A percentile compares a stretch with the other conserved stretches of the same genome.
Conservation (phyloP, 2,113 vertebrate genomes). For the Gnathonemus echidnorhynchus region DNA sequence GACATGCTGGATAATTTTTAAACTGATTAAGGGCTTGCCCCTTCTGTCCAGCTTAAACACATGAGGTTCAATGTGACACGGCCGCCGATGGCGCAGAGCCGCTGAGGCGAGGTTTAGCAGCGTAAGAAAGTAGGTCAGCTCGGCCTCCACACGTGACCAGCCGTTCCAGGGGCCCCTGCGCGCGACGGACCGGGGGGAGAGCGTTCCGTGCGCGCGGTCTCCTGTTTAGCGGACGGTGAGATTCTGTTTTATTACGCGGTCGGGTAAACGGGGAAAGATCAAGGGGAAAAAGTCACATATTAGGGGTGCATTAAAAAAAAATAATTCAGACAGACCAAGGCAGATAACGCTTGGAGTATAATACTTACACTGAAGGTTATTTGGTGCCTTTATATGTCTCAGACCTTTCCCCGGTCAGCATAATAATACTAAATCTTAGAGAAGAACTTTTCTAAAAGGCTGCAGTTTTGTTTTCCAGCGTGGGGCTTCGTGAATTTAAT, state of each 20-base stretch:
- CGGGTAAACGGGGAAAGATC: background rate
- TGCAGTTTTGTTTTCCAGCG: background rate
- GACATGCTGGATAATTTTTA: background rate
- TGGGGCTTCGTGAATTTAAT: background rate
- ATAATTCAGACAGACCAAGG: background rate
- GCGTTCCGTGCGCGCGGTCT: background rate
- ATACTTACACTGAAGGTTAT: background rate
- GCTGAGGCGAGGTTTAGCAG: constrained; percentile 19
- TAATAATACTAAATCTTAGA: background rate
- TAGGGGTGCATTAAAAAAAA: background rate
- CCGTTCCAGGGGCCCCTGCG: constrained; percentile 18
- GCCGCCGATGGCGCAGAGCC: constrained; percentile 29
- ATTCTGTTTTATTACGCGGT: background rate
- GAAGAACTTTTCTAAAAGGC: background rate
- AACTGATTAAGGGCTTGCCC: background rate
- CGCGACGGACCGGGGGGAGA: background rate
- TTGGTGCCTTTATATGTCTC: background rate
- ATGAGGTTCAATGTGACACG: constrained; percentile 50
- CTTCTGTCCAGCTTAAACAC: constrained; percentile 33
- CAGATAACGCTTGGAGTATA: background rate
- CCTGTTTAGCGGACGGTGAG: background rate
- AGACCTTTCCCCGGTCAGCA: background rate
- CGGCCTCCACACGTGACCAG: constrained; percentile 39
- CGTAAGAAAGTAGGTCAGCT: constrained; percentile 65
- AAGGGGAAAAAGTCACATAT: background rate